phyloP scores from a whole-genome alignment of 1,140 invertebrate species.

The Aleiodes sp. region DNA sequence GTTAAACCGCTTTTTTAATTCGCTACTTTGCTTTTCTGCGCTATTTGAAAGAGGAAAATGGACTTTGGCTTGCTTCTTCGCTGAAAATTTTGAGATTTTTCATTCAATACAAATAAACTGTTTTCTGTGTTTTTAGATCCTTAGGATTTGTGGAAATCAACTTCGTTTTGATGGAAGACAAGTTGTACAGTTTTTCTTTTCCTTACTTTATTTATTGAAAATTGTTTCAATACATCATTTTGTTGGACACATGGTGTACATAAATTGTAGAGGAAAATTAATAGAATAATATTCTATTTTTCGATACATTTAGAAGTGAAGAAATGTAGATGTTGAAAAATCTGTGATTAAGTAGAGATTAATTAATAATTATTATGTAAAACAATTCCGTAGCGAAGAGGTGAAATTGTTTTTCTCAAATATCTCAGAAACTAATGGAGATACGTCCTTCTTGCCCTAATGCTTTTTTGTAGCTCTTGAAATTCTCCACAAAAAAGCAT shows the following conservation, averaged over 20 bases:
- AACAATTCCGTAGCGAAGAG: too few relatives aligned
- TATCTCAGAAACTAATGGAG: too few relatives aligned
- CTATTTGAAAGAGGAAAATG: background rate
- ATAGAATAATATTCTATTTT: too few relatives aligned
- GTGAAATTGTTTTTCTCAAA: too few relatives aligned
- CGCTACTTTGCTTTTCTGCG: conserved; percentile 22
- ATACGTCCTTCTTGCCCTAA: too few relatives aligned
- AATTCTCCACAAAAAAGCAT: too few relatives aligned
- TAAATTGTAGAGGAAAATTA: background rate
- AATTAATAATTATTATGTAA: too few relatives aligned
- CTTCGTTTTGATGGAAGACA: background rate
- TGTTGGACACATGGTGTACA: background rate
- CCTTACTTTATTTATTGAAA: background rate
- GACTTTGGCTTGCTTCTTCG: conserved; percentile 3
- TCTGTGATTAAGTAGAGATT: too few relatives aligned
- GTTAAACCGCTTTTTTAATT: conserved; percentile 18
- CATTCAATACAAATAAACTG: background rate
- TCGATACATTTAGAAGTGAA: too few relatives aligned
- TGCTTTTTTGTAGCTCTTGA: too few relatives aligned
- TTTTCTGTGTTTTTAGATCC: conserved; percentile 44
- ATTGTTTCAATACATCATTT: background rate
- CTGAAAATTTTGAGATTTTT: too few relatives aligned
- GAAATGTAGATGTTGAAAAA: too few relatives aligned
- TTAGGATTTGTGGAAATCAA: conserved; percentile 27
- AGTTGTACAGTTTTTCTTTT: background rate